Evolutionary conservation across 2,888 invertebrate genomes (phyloP), one percentile per base, ranked within the genome.

Genomic region (Agrotis segetum): DNA sequence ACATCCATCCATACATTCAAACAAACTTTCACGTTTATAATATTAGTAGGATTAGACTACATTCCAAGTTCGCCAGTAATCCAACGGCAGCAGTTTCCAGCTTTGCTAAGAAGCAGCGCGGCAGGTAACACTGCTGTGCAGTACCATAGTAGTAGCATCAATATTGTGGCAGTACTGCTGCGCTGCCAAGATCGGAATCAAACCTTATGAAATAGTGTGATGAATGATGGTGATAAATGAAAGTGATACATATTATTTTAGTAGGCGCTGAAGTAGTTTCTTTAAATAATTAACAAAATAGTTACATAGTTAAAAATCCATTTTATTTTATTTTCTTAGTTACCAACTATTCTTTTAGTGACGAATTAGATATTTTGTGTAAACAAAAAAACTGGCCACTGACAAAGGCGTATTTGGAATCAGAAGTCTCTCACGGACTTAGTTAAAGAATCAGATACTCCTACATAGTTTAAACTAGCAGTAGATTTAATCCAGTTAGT

Each of bases 401-500:
- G 1, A 9, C 52, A n/a, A 14, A 5, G 21, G 5, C 40, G 14
- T 21, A 19, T 17, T 71, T 47, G 9, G 4, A 71, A 56, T 40
- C 21, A 19, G 40, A 49, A 29, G 49, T 21, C 24, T 59, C n/a
- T 21, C 13, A 44, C 17, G 14, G 29, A 17, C 14, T 14, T 16
- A 17, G 17, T 7, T 1, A 29, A 46, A 19, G 4, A 71, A 3
- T 4, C 14, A 24, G 11, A 11, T 24, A 13, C 67, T 24, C 40
- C 16, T 21, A 21, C 14, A 9, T 24, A 53, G 14, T 66, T 85
- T 77, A 81, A n/a, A 61, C 64, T 61, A 9, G 82, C 82, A 56
- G 85, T 85, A 11, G 72, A 50, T 34, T 74, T 67, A 14, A 88
- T 89, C 88, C 88, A 90, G 40, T 67, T 7, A 6, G 84, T 77